Base-by-base conservation (phyloP, 2,113 vertebrate genomes). In the Lasiurus borealis region DNA sequence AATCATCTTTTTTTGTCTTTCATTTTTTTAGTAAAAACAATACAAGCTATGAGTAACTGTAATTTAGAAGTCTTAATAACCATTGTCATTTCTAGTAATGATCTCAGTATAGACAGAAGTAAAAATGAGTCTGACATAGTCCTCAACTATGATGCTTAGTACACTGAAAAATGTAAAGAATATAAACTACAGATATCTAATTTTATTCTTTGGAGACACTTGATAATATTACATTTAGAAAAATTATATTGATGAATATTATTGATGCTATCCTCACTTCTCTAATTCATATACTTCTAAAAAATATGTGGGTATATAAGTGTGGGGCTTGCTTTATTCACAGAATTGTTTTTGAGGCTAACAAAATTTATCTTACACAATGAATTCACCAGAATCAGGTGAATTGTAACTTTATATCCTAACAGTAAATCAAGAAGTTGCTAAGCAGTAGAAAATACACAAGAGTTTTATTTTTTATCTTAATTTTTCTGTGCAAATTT, bases 381-480 rank as follows among this genome's bases (percentile, higher is more conserved):
- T 87, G 94, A 46, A 89, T 86, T 71, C 18, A 50, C 4, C 5
- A 96, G 75, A 64, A 85, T 80, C 68, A 81, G 73, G 96, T 46
- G 13, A 90, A 76, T 29, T 80, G 0, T 84, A 52, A 81, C 21
- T 69, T 57, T 50, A 23, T n/a, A 29, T 64, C 3, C 15, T 73
- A 72, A 77, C 0, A 36, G 9, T 48, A 87, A 69, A 68, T 81
- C 4, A 34, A 62, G 8, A 85, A 68, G 27, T 52, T 34, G 16
- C 97, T 94, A 88, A 94, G 66, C 87, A 95, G 13, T 31, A 69
- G 71, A 93, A 88, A 78, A n/a, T 82, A 21, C 4, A 14, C 25
- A 57, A 48, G 14, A 69, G 1, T 40, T 96, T 88, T 6, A 31
- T 77, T 57, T 34, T 36, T 48, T 71, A 69, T 95, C 62, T 16